Evolutionary conservation across 2,888 invertebrate genomes (phyloP).

Genomic region (Elaeidobius kamerunicus): DNA sequence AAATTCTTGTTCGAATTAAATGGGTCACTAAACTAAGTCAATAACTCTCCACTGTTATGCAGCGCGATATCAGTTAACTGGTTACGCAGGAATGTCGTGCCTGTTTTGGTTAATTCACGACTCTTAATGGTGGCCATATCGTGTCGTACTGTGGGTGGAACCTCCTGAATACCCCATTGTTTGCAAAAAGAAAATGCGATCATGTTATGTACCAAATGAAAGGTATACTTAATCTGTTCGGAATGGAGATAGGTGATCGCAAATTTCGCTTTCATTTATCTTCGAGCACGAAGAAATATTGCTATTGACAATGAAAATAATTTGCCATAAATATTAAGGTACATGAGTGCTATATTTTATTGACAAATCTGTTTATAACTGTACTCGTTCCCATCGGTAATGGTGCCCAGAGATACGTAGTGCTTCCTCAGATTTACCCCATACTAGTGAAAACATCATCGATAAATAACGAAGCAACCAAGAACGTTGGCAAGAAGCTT

Average conservation of each 20-base stretch:
- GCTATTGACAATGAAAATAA: too few species aligned
- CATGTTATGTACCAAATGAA: too few species aligned
- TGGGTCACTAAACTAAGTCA: conserved; percentile 10
- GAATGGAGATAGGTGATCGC: too few species aligned
- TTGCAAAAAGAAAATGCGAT: too few species aligned
- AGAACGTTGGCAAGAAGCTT: conserved; percentile 2
- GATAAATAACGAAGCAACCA: neutral
- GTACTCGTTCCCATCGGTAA: neutral
- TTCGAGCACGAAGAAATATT: too few species aligned
- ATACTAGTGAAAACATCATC: neutral
- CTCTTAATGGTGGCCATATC: conserved; percentile 4
- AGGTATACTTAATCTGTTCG: too few species aligned
- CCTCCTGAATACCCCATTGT: too few species aligned
- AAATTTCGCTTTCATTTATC: too few species aligned
- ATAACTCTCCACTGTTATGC: conserved; percentile 10
- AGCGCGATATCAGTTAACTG: neutral
- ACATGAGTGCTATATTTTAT: too few species aligned
- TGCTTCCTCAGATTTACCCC: neutral
- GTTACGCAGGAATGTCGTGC: conserved; percentile 7
- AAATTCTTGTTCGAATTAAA: neutral
- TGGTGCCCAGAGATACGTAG: neutral
- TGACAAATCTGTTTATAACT: neutral
- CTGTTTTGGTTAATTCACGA: conserved; percentile 5
- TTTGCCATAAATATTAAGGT: too few species aligned
- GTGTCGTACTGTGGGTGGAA: conserved; percentile 10